A percentile compares a stretch with the other conserved stretches of the same genome.
Conservation (phyloP, 1,140 invertebrate species). For the Drosophila equinoxialis region DNA sequence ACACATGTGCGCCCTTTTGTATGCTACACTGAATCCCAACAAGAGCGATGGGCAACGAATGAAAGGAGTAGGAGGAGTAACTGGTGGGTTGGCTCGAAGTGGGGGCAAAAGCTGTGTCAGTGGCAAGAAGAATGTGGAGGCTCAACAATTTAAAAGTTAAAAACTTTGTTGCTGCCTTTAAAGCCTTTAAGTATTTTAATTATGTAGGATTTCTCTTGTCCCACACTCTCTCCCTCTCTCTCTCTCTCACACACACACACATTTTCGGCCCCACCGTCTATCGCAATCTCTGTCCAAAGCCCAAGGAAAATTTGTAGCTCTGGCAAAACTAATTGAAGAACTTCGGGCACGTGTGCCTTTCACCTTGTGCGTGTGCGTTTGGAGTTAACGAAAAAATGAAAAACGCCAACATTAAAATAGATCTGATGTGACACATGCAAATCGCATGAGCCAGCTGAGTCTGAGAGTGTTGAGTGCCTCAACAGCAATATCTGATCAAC, state of each 20-base stretch:
- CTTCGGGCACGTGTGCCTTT: conserved; percentile 9
- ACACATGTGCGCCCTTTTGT: conserved; percentile 69
- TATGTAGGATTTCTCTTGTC: conserved; percentile 72
- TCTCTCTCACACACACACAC: not conserved
- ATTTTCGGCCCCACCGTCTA: not conserved
- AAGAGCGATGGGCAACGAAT: conserved; percentile 6
- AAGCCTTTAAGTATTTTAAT: conserved; percentile 82
- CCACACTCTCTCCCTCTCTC: not conserved
- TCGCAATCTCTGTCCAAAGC: conserved; percentile 45
- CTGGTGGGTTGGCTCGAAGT: not conserved
- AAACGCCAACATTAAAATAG: not conserved
- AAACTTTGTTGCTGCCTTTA: conserved; percentile 71
- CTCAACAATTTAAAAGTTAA: conserved; percentile 73
- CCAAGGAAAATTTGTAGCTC: conserved; percentile 65
- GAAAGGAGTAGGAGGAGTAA: not conserved
- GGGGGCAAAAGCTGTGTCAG: not conserved
- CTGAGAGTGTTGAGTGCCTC: conserved; percentile 35
- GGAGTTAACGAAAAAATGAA: conserved; percentile 22
- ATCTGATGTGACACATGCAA: conserved; percentile 74
- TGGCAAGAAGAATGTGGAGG: conserved; percentile 14
- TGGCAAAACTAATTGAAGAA: conserved; percentile 72
- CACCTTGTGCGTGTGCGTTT: conserved; percentile 15
- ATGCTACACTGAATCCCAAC: conserved; percentile 46
- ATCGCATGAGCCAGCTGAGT: conserved; percentile 50
- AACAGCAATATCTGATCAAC: conserved; percentile 28